Evolutionary conservation across 2,797 vertebrate species (phyloP).

Genomic region (Urophycis tenuis): DNA sequence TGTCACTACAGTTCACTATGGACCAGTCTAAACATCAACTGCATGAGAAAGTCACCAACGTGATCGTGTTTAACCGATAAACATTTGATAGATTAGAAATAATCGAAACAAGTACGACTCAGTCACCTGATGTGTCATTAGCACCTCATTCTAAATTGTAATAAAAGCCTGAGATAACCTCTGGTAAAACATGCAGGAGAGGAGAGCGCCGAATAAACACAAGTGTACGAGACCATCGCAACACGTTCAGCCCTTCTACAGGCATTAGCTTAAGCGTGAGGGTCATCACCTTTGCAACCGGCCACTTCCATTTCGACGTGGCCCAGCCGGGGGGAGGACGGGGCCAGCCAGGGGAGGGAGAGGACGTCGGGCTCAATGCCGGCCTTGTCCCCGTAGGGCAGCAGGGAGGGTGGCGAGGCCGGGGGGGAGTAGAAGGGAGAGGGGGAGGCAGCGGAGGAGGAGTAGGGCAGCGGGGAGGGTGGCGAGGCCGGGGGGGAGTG

Average conservation of each 20-base stretch:
- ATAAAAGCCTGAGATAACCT: too few species aligned
- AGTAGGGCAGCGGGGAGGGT: conserved; percentile 58
- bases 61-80: too few species aligned
- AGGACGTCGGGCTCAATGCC: conserved; percentile 60
- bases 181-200: too few species aligned
- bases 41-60: too few species aligned
- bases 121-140: background rate
- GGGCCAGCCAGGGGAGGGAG: conserved; percentile 56
- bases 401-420: conserved; percentile 50
- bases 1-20: background rate
- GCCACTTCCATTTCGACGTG: conserved; percentile 33
- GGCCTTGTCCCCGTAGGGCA: conserved; percentile 55
- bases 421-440: conserved; percentile 63
- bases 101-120: background rate
- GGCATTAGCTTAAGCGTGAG: too few species aligned
- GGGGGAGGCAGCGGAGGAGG: conserved; percentile 59
- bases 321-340: conserved; percentile 53
- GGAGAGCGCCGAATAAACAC: too few species aligned
- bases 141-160: background rate
- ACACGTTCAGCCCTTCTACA: background rate
- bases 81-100: background rate
- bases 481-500: conserved; percentile 66
- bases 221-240: background rate
- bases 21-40: background rate
- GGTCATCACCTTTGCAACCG: conserved; percentile 59